Evolutionary conservation across 2,888 invertebrate species (phyloP), one percentile per base, ranked within the genome.

Genomic region (Mesorhabditis spiculigera): DNA sequence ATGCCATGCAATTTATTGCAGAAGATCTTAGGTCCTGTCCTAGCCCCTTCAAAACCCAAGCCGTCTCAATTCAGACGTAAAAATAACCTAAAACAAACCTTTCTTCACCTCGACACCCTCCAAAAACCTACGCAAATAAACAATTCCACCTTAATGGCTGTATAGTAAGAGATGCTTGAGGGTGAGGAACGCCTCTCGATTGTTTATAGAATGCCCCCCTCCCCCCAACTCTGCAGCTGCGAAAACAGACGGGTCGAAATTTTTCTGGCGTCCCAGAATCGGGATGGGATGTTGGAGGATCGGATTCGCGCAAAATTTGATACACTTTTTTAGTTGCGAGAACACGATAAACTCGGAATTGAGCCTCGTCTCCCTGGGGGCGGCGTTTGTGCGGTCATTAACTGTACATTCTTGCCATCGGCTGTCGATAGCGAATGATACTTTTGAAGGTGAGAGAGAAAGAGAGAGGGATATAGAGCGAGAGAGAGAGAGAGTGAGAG

Each of bases 371-470:
- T 75, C 78, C 28, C 71, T 80, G 68, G 79, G 79, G 28, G 72
- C 73, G 58, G 72, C 74, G 45, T 78, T 74, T 72, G 74, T 77
- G 69, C 70, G 72, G 28, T 75, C 77, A 61, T 73, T 80, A 45
- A 73, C 75, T 50, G 75, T 80, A 65, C 79, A 80, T 70, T 75
- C 78, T 43, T 80, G 79, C n/a, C 10, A 10, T n/a, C 58, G n/a
- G n/a, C 2, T 50, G 10, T 50, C 58, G 10, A 50, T 50, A 10
- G 58, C 58, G 8, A 50, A 50, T n/a, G 58, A 50, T n/a, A 13
- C 58, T 50, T 50, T 50, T n/a, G n/a, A 74, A 72, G 69, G 75
- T 75, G 43, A 65, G 61, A 44, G 5, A 42, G 45, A n/a, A 44
- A 69, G 4, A 10, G 5, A 44, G 4, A 44, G 8, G 41, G 28